Base-by-base conservation (phyloP, 1,140 invertebrate genomes). In the Lepidostoma basale region DNA sequence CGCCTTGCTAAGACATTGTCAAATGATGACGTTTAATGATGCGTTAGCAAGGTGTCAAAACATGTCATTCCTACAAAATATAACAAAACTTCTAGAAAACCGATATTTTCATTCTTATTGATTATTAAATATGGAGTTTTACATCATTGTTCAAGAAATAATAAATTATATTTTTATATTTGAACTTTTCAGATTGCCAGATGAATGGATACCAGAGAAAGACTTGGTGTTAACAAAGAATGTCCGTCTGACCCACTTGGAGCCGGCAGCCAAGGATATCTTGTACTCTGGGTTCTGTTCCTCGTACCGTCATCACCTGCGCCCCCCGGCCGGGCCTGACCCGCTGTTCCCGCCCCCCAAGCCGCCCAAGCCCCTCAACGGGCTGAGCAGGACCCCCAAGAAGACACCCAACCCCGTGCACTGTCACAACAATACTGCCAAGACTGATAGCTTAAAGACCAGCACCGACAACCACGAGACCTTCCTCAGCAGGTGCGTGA, bases 171-270 rank as follows among this genome's bases (percentile, higher is more conserved):
- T 62, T 6, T 54, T 23, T 3, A 5, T 63, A n/a, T 65, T 42
- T n/a, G n/a, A n/a, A 20, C 39, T 12, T 74, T 73, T n/a, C 74
- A 88, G 87, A 65, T 77, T 85, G 74, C 82, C 86, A 22, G 87
- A 89, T 74, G 86, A 88, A 75, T 89, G 87, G 87, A 78, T 88
- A 14, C 72, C 80, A 5, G 85, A 87, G 74, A 84, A 83, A 26
- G 84, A 88, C 74, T 84, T 83, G 74, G 79, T 78, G 73, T 74
- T 69, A n/a, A 81, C 75, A 26, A 86, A 84, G 69, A 75, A 80
- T 62, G 81, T 88, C n/a, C 77, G 77, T 40, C 83, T 88, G 64
- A 79, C 84, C 0, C 58, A 36, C 18, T 47, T 69, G 58, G 52
- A 67, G 12, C 26, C 63, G 9, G 26, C 59, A 9, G 60, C 68